Evolutionary conservation across 1,140 invertebrate genomes (phyloP), one percentile per base, ranked within the genome.

Genomic region (Daktulosphaira vitifoliae): DNA sequence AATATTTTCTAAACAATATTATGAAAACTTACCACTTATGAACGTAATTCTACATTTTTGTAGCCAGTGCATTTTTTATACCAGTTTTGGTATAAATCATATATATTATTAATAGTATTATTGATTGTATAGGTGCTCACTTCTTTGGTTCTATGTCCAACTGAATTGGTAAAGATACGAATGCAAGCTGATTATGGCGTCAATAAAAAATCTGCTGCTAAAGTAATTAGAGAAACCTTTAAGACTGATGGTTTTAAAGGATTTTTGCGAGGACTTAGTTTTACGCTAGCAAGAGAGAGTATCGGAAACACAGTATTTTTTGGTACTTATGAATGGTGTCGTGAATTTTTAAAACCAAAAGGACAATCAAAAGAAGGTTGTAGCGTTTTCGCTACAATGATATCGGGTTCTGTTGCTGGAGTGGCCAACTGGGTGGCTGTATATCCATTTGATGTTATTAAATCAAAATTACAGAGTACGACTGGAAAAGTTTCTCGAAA

Each of bases 271-370:
- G 96, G 96, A 7, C 77, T 99, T 6, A 84, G 85, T 0, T 87
- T 94, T 0, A 99, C 96, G 1, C 86, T 99, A 70, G 84, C 87
- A 66, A 80, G 96, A 70, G 96, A 99, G 80, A 96, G 98, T 89
- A 95, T 96, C 0, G 96, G 96, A 4, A 99, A 98, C 77, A 98
- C 98, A 74, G 94, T 92, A 74, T 99, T 99, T 73, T 91, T 99
- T 78, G 96, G 95, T 26, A 92, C 89, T 65, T 99, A 99, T 78
- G 96, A 99, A 80, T 81, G 87, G 66, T 82, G 79, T 23, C 76
- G 88, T 25, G 78, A 80, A 68, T 59, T 91, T 1, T 72, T 94
- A 2, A 81, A 85, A 37, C 79, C 79, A 38, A 22, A 68, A 44
- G 83, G 81, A 42, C 77, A 82, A 72, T 78, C 75, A 0, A 87